Evolutionary conservation across 2,113 vertebrate genomes (phyloP).

Genomic region (Leptocoma aspasia): DNA sequence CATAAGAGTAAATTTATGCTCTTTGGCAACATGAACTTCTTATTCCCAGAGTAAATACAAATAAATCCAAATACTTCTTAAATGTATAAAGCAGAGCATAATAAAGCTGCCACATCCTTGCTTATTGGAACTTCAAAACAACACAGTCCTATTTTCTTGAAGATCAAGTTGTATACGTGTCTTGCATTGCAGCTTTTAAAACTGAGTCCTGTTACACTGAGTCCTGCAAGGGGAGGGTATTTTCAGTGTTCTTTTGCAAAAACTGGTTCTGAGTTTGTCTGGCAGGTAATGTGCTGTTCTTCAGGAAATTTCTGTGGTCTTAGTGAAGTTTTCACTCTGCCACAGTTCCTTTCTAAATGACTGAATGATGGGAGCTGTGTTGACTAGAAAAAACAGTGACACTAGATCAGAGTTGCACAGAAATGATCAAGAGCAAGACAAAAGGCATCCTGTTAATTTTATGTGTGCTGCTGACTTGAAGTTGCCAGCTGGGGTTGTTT

Average conservation of each 20-base stretch:
- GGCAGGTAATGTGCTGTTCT: not conserved
- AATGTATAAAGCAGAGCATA: not conserved
- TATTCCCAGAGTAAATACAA: not conserved
- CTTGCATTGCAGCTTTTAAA: not conserved
- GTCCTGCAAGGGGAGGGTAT: not conserved
- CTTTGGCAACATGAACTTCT: not conserved
- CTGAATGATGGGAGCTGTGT: not conserved
- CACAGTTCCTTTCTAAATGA: not conserved
- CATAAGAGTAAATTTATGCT: not conserved
- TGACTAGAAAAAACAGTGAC: not conserved
- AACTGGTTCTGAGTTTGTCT: not conserved
- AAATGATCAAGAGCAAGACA: not conserved
- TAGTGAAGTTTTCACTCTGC: not conserved
- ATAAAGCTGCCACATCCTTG: not conserved
- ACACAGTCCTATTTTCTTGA: not conserved
- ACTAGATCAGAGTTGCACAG: not conserved
- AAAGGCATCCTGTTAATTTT: not conserved
- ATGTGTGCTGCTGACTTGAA: not conserved
- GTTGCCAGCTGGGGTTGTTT: conserved; percentile 1
- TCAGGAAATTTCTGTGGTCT: not conserved
- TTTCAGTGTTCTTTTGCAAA: not conserved
- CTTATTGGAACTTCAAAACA: not conserved
- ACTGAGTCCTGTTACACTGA: fast-evolving
- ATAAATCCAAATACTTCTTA: not conserved
- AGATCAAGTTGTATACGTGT: fast-evolving